Evolutionary conservation across 2,113 vertebrate species (phyloP).

Genomic region (Malurus melanocephalus): DNA sequence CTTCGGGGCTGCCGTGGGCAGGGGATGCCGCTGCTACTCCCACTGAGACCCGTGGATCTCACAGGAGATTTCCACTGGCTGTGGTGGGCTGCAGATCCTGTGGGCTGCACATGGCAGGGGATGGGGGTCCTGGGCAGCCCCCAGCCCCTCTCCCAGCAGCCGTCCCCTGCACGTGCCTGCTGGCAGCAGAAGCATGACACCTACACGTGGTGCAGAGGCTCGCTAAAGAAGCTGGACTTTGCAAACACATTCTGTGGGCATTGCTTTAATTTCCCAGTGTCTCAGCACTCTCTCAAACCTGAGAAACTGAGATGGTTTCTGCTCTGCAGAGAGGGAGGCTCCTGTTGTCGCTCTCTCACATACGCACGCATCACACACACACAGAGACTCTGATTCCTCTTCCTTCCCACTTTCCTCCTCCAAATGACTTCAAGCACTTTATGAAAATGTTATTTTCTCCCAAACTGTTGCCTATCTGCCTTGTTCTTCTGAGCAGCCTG

Average conservation of each 20-base stretch:
- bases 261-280: not conserved
- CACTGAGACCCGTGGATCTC: not conserved
- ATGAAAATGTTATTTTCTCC: slow-evolving; percentile 28
- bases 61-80: not conserved
- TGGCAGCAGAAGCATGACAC: not conserved
- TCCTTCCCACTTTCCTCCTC: slow-evolving; percentile 41
- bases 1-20: accelerated
- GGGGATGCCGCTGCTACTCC: not conserved
- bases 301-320: slow-evolving; percentile 26
- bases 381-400: not conserved
- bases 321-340: not conserved
- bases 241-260: not conserved
- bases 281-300: not conserved
- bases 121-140: not conserved
- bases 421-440: slow-evolving; percentile 15
- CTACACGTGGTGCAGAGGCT: not conserved
- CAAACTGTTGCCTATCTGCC: slow-evolving; percentile 13
- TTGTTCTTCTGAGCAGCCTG: not conserved
- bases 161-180: accelerated
- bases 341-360: not conserved
- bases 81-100: not conserved
- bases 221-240: not conserved
- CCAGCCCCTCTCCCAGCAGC: not conserved
- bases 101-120: not conserved
- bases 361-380: not conserved